Conservation (phyloP, 2,888 invertebrate species). For the Lymantria dispar region DNA sequence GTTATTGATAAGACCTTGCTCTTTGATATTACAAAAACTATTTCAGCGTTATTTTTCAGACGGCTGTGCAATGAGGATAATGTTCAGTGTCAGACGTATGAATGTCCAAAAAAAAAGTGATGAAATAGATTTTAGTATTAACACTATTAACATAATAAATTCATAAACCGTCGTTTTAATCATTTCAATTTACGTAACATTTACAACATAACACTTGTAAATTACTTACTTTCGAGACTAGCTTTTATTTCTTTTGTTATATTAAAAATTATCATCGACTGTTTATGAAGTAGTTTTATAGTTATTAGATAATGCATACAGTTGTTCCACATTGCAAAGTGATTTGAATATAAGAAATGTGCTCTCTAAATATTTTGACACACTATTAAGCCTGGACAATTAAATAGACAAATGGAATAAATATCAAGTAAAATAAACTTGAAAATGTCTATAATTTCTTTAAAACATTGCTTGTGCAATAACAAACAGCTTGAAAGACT, state of each 20-base stretch:
- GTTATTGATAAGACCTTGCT: slow-evolving; percentile 48
- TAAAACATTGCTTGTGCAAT: neutral
- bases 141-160: slow-evolving; percentile 71
- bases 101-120: slow-evolving; percentile 74
- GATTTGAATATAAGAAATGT: neutral
- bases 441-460: neutral
- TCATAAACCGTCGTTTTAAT: slow-evolving; percentile 66
- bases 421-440: neutral
- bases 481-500: no score
- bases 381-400: neutral
- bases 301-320: slow-evolving; percentile 46
- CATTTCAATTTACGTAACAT: slow-evolving; percentile 10
- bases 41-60: slow-evolving; percentile 74
- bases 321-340: slow-evolving; percentile 45
- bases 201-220: slow-evolving; percentile 22
- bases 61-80: slow-evolving; percentile 78
- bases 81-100: slow-evolving; percentile 76
- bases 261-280: slow-evolving; percentile 46
- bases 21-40: slow-evolving; percentile 82
- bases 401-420: no score
- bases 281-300: slow-evolving; percentile 70
- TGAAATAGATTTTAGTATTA: slow-evolving; percentile 73
- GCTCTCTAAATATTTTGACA: neutral
- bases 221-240: slow-evolving; percentile 18
- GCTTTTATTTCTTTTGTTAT: slow-evolving; percentile 18